A percentile compares a stretch with the other conserved stretches of the same genome.
These are phyloP conservation scores for Yponomeuta evonymella DNA, from an alignment of 2,888 invertebrate genomes.

Conservation along the genomic window DNA sequence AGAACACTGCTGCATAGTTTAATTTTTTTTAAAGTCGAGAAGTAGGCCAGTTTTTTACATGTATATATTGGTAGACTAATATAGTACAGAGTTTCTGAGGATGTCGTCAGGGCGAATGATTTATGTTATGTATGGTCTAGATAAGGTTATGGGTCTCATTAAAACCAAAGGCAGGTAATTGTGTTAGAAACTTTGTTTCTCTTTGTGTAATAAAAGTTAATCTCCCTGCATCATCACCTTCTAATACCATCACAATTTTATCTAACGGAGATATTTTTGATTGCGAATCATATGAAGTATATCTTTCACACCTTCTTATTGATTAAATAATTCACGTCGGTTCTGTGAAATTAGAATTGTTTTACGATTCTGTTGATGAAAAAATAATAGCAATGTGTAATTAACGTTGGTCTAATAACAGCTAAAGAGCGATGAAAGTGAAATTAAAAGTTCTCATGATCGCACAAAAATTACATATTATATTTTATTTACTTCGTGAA, in stretches of 20 bases:
- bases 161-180: neutral
- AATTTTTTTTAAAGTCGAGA: too few relatives aligned
- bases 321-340: neutral
- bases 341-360: neutral
- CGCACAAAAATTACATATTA: too few relatives aligned
- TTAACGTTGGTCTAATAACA: too few relatives aligned
- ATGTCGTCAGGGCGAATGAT: too few relatives aligned
- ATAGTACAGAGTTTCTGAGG: too few relatives aligned
- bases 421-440: too few relatives aligned
- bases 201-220: neutral
- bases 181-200: neutral
- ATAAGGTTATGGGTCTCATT: neutral
- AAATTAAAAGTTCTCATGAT: too few relatives aligned
- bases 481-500: too few relatives aligned
- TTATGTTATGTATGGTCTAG: neutral
- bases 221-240: neutral
- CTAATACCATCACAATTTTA: neutral
- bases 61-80: too few relatives aligned
- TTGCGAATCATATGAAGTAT: neutral
- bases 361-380: neutral
- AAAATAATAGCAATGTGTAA: too few relatives aligned
- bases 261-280: neutral
- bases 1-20: too few relatives aligned
- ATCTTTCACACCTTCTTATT: neutral
- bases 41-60: too few relatives aligned